Conservation (phyloP, 2,113 vertebrate species). For the Nematolebias whitei region DNA sequence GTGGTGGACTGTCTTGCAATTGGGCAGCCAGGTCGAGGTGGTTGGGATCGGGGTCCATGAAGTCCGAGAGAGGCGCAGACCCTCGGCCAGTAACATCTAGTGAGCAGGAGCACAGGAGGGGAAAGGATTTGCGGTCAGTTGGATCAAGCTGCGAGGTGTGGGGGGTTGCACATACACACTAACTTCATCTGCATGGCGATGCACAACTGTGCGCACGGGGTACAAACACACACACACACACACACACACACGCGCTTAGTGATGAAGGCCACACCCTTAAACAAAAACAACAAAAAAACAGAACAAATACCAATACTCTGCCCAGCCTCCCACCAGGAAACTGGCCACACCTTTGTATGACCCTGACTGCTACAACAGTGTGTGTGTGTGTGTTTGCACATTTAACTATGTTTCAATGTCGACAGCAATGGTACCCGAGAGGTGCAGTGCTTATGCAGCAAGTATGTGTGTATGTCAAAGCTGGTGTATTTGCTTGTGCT, state of each 20-base stretch:
- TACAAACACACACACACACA: slow-evolving; percentile 23
- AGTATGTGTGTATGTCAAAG: slow-evolving; percentile 31
- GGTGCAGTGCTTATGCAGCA: slow-evolving; percentile 72
- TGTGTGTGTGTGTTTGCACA: background rate
- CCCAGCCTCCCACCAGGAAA: slow-evolving; percentile 22
- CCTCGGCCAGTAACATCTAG: slow-evolving; percentile 63
- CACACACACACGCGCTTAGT: slow-evolving; percentile 30
- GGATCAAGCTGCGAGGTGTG: slow-evolving; percentile 31
- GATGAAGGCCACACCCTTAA: slow-evolving; percentile 40
- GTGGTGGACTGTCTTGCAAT: slow-evolving; percentile 45
- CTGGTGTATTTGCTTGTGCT: slow-evolving; percentile 39
- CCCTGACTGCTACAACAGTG: slow-evolving; percentile 35
- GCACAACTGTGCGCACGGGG: slow-evolving; percentile 25
- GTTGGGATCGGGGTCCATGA: slow-evolving; percentile 49
- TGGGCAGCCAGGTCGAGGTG: slow-evolving; percentile 44
- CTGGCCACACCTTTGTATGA: slow-evolving; percentile 58
- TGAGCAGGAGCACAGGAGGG: slow-evolving; percentile 54
- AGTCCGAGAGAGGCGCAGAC: slow-evolving; percentile 57
- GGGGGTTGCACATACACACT: slow-evolving; percentile 25
- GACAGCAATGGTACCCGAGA: slow-evolving; percentile 52
- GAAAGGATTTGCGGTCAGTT: slow-evolving; percentile 60
- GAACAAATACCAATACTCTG: slow-evolving; percentile 1
- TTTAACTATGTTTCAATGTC: slow-evolving; percentile 38
- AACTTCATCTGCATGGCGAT: slow-evolving; percentile 10
- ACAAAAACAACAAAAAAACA: slow-evolving; percentile 40